These are phyloP conservation scores for Heterodera filipjevi DNA, from an alignment of 2,888 invertebrate genomes.

Conservation along the genomic window DNA sequence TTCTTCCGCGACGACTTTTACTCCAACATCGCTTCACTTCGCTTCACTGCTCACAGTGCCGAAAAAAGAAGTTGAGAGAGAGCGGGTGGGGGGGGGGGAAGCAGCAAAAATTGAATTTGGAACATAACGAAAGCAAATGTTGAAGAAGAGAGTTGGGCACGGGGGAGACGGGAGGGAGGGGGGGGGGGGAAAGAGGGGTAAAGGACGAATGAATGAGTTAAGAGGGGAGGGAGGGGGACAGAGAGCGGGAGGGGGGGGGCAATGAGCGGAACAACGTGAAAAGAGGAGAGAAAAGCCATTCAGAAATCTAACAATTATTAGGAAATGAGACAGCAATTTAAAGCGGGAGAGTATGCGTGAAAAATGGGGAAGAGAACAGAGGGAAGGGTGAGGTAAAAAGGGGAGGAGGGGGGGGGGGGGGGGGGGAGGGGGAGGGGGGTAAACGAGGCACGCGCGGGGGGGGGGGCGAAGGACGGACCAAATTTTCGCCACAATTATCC, in stretches of 20 bases:
- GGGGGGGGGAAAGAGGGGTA: not conserved
- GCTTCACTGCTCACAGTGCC: constrained; percentile 7
- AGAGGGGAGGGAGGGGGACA: not conserved
- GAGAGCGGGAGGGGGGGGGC: not conserved
- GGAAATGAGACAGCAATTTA: too few species aligned
- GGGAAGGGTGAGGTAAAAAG: not conserved
- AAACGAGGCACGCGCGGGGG: not conserved
- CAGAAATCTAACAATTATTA: too few species aligned
- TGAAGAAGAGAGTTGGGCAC: not conserved
- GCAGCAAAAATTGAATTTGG: constrained; percentile 8
- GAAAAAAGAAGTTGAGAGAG: not conserved
- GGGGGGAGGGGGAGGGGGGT: not conserved
- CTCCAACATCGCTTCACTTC: constrained; percentile 1
- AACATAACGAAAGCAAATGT: not conserved
- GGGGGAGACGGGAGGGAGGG: not conserved
- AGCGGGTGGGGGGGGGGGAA: not conserved
- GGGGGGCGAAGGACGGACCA: not conserved
- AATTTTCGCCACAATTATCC: too few species aligned
- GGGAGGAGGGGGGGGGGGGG: not conserved
- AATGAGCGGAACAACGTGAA: not conserved
- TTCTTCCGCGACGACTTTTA: constrained; percentile 5
- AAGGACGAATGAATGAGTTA: not conserved
- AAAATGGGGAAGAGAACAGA: not conserved
- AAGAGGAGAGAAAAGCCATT: not conserved
- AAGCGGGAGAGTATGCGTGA: not conserved